Conservation (phyloP, 1,140 invertebrate species). For the Scaptomyza graminum region DNA sequence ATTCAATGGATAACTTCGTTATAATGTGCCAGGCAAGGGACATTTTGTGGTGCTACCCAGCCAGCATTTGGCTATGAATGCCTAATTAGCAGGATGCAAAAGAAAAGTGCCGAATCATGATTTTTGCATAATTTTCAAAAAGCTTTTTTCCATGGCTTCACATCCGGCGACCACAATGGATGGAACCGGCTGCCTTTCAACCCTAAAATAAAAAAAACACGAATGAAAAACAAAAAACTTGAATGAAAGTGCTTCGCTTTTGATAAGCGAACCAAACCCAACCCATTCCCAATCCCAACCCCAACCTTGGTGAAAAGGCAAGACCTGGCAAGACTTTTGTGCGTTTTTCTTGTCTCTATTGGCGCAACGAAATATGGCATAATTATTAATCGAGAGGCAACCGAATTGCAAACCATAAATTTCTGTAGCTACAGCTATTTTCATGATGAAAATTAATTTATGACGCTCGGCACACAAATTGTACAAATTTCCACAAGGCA, state of each 20-base stretch:
- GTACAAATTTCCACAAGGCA: slow-evolving; percentile 54
- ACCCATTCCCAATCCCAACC: background rate
- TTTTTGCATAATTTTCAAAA: slow-evolving; percentile 77
- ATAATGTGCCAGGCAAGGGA: background rate
- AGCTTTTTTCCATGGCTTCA: slow-evolving; percentile 42
- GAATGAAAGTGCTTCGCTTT: slow-evolving; percentile 58
- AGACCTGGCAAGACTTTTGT: slow-evolving; percentile 47
- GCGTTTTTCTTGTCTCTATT: slow-evolving; percentile 24
- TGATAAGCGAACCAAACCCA: slow-evolving; percentile 13
- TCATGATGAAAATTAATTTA: slow-evolving; percentile 71
- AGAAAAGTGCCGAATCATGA: slow-evolving; percentile 73
- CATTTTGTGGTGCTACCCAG: slow-evolving; percentile 25
- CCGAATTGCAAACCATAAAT: slow-evolving; percentile 32
- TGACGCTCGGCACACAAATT: slow-evolving; percentile 72
- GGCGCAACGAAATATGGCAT: slow-evolving; percentile 45
- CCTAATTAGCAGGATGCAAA: slow-evolving; percentile 60
- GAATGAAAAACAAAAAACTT: slow-evolving; percentile 1
- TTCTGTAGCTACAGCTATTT: slow-evolving; percentile 57
- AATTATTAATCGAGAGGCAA: slow-evolving; percentile 63
- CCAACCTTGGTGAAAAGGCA: slow-evolving; percentile 10
- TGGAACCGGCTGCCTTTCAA: slow-evolving; percentile 39
- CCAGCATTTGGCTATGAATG: slow-evolving; percentile 52
- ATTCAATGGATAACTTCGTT: background rate
- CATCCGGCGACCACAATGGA: slow-evolving; percentile 43
- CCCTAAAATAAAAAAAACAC: slow-evolving; percentile 23